Evolutionary conservation across 2,888 invertebrate genomes (phyloP).

Genomic region (Rhyacophila evoluta): DNA sequence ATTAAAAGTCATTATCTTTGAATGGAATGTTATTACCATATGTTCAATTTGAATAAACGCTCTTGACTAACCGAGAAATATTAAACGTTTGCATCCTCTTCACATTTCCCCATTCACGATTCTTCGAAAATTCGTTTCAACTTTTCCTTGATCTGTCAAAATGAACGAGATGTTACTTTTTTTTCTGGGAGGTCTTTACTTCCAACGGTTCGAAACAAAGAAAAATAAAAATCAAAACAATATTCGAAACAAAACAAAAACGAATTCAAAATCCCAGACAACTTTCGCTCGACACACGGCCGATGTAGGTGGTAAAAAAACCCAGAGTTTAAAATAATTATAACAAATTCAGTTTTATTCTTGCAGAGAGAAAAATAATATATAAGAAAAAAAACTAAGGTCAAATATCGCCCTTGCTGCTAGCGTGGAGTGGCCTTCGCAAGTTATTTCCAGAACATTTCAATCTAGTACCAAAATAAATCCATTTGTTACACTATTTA

Average conservation of each 20-base stretch:
- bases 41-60: neutral
- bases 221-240: neutral
- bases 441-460: neutral
- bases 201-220: neutral
- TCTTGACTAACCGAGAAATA: neutral
- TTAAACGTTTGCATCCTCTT: neutral
- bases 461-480: neutral
- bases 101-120: neutral
- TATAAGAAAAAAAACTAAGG: constrained; percentile 9
- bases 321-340: constrained; percentile 1
- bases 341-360: constrained; percentile 1
- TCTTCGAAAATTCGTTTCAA: neutral
- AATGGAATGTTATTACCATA: no score
- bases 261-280: neutral
- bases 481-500: no score
- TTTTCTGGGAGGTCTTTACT: neutral
- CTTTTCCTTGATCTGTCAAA: constrained; percentile 1
- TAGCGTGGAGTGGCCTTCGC: neutral
- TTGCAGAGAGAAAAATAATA: neutral
- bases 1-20: no score
- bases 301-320: no score
- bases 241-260: neutral
- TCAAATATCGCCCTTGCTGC: neutral
- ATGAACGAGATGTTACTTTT: neutral
- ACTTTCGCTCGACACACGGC: neutral